Percentiles rank a stretch among this genome's conserved stretches.
Conservation (phyloP, 2,888 invertebrate species). For the Exocentrus adspersus region DNA sequence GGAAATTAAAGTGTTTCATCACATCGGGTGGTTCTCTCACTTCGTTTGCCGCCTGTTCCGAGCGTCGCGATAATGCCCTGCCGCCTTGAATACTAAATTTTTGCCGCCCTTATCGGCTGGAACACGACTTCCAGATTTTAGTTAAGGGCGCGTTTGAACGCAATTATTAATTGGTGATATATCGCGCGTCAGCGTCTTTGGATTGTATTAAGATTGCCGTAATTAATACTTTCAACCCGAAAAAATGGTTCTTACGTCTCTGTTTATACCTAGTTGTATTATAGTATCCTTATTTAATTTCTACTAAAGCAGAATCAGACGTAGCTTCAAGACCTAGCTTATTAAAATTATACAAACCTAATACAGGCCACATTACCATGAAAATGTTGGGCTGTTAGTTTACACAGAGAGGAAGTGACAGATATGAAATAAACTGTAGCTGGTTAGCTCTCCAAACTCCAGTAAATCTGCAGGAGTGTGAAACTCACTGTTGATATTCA, state of each 20-base stretch:
- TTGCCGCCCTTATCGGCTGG: slow-evolving; percentile 1
- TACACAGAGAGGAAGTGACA: background rate
- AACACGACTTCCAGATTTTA: background rate
- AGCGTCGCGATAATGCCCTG: slow-evolving; percentile 23
- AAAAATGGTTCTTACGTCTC: too few species aligned
- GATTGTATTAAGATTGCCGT: too few species aligned
- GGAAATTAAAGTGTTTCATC: slow-evolving; percentile 57
- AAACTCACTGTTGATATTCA: background rate
- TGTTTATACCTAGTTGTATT: too few species aligned
- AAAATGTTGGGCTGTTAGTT: background rate
- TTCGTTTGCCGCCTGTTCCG: slow-evolving; percentile 6
- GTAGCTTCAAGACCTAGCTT: too few species aligned
- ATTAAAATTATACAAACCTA: background rate
- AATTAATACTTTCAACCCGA: background rate
- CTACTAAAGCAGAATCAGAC: too few species aligned
- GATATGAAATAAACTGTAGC: background rate
- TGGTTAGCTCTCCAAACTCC: background rate
- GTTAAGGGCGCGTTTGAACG: background rate
- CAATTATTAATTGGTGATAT: background rate
- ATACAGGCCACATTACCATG: background rate
- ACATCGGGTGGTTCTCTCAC: slow-evolving; percentile 25
- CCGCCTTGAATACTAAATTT: slow-evolving; percentile 28
- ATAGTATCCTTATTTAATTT: too few species aligned
- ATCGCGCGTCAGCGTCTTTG: background rate
- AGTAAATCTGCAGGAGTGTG: background rate